Evolutionary conservation across 1,140 invertebrate species (phyloP), one percentile per base, ranked within the genome.

Genomic region (Nasonia vitripennis): DNA sequence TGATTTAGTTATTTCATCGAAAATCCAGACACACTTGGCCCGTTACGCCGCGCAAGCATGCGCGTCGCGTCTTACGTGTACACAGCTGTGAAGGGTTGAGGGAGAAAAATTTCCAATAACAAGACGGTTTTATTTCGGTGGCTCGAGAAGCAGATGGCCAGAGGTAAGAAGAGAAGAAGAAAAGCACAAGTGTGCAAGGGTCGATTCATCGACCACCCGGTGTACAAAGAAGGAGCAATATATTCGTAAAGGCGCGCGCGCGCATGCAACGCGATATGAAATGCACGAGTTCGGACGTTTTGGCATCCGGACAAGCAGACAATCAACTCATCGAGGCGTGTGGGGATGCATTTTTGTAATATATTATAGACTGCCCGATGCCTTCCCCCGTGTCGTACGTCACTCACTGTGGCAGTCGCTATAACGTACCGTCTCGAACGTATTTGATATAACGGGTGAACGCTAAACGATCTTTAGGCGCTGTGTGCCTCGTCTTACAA

Each of bases 251-350:
- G 48, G 20, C 55, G 20, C 88, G 89, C 90, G 91, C 89, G 90
- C 87, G 90, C 91, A 90, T 91, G 91, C 90, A 92, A 91, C 89
- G 88, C 91, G 91, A 92, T 93, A 92, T 93, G 92, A 93, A 92
- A 93, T 93, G 92, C 92, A 92, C 90, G 90, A 92, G 91, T 93
- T 93, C 88, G 91, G 92, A 93, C 92, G 92, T 93, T 93, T 93
- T 93, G 92, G 92, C 93, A 93, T 93, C 90, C 91, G 91, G 92
- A 93, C 93, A 93, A 93, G 92, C 92, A 92, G 93, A 93, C 93
- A 93, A 93, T 93, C 93, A 93, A 93, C 92, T 92, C 93, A 93
- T 93, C 93, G 92, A 93, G 93, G 91, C 92, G 92, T 92, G 93
- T 89, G 90, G 92, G 90, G 92, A 92, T 93, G 93, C 93, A 93